phyloP scores from a whole-genome alignment of 2,888 invertebrate genomes.

The Trachelus iudaicus region DNA sequence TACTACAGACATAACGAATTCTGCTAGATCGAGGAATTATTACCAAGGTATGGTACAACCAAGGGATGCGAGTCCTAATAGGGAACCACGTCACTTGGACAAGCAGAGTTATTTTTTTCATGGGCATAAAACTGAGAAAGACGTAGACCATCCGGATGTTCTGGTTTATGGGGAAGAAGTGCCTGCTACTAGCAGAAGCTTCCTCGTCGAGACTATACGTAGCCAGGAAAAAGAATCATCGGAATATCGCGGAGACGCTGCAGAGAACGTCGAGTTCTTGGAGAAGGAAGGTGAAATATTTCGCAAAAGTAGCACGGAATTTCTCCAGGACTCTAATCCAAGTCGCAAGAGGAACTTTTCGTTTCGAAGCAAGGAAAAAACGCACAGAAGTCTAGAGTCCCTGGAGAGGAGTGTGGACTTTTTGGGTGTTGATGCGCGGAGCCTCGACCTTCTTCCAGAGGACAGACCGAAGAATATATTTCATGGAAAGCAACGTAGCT shows the following conservation, averaged over 20 bases:
- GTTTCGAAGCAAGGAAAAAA: slow-evolving; percentile 42
- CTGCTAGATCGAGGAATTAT: slow-evolving; percentile 20
- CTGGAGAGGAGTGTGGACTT: slow-evolving; percentile 42
- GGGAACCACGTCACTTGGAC: slow-evolving; percentile 45
- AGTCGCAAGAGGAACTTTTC: slow-evolving; percentile 42
- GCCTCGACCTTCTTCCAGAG: slow-evolving; percentile 45
- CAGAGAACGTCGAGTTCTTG: slow-evolving; percentile 46
- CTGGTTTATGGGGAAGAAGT: slow-evolving; percentile 34
- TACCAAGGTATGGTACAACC: slow-evolving; percentile 26
- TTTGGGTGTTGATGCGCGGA: slow-evolving; percentile 42
- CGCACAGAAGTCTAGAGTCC: slow-evolving; percentile 51
- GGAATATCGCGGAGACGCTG: not conserved
- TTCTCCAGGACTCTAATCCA: slow-evolving; percentile 34
- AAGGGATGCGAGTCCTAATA: slow-evolving; percentile 34
- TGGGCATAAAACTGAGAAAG: slow-evolving; percentile 59
- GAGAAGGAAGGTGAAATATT: slow-evolving; percentile 55
- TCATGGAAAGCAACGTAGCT: slow-evolving; percentile 46
- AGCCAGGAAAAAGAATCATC: not conserved
- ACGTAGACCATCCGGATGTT: slow-evolving; percentile 42
- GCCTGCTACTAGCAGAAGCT: slow-evolving; percentile 28
- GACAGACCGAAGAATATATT: slow-evolving; percentile 34
- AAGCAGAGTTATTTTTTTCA: slow-evolving; percentile 60
- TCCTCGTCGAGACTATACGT: not conserved
- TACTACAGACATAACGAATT: slow-evolving; percentile 10
- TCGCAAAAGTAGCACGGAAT: slow-evolving; percentile 46